A percentile compares a stretch with the other conserved stretches of the same genome.
Conservation (phyloP, 1,140 invertebrate genomes). For the Drosophila oshimai region DNA sequence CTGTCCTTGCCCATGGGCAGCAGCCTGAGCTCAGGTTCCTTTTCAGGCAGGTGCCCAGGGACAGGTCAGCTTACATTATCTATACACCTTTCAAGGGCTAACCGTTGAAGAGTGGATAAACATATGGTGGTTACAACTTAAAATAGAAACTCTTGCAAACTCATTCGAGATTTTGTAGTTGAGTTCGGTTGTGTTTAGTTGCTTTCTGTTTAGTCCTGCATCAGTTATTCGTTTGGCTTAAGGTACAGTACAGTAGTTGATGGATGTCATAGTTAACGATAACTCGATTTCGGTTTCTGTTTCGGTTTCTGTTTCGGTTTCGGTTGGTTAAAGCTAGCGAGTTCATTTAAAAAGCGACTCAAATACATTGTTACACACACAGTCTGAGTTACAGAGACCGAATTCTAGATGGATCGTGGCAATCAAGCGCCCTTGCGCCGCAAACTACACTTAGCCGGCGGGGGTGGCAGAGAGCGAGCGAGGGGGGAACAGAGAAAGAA, state of each 20-base stretch:
- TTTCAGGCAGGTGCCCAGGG: neutral
- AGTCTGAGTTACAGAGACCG: slow-evolving; percentile 82
- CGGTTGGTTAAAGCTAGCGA: slow-evolving; percentile 40
- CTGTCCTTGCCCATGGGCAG: neutral
- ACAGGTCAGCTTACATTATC: slow-evolving; percentile 18
- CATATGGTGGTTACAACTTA: slow-evolving; percentile 54
- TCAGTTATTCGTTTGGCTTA: slow-evolving; percentile 43
- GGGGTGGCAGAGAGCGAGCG: slow-evolving; percentile 11
- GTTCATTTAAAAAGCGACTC: slow-evolving; percentile 81
- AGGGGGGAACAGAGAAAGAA: slow-evolving; percentile 56
- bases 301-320: slow-evolving; percentile 16
- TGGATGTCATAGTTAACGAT: slow-evolving; percentile 21
- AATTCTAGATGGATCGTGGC: slow-evolving; percentile 82
- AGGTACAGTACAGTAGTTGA: slow-evolving; percentile 70
- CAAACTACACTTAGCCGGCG: slow-evolving; percentile 63
- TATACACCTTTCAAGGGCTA: slow-evolving; percentile 32
- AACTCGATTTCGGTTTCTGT: slow-evolving; percentile 5
- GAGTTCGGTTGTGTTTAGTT: slow-evolving; percentile 15
- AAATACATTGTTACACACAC: slow-evolving; percentile 82
- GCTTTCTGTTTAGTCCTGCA: slow-evolving; percentile 43
- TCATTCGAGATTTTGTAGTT: slow-evolving; percentile 53
- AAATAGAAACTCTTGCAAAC: slow-evolving; percentile 80
- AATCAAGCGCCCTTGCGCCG: slow-evolving; percentile 78
- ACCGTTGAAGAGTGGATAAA: slow-evolving; percentile 10
- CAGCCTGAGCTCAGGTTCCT: neutral